Evolutionary conservation across 2,888 invertebrate species (phyloP).

Genomic region (Ectemnius continuus): DNA sequence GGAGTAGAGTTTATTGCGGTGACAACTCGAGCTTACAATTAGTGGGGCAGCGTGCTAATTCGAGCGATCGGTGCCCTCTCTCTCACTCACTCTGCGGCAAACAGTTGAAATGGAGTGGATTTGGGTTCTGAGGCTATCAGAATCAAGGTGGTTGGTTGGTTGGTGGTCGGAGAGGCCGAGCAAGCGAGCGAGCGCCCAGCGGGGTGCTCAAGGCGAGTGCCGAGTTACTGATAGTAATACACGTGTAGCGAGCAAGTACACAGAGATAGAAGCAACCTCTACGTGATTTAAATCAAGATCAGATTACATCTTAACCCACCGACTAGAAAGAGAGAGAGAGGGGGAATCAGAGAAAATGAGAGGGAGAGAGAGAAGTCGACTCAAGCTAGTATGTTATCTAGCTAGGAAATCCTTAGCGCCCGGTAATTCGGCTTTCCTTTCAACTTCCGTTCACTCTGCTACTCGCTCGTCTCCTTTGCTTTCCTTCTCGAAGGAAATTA

Average conservation of each 20-base stretch:
- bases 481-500: neutral
- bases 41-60: too few species aligned
- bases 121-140: constrained; percentile 19
- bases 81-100: too few species aligned
- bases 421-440: constrained; percentile 55
- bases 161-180: too few species aligned
- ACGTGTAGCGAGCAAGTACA: constrained; percentile 24
- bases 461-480: neutral
- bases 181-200: neutral
- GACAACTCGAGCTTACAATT: too few species aligned
- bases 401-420: constrained; percentile 63
- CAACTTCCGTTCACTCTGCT: neutral
- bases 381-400: constrained; percentile 63
- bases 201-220: neutral
- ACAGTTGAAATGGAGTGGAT: neutral
- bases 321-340: neutral
- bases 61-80: too few species aligned
- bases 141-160: neutral
- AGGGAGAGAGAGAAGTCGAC: neutral
- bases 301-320: constrained; percentile 64
- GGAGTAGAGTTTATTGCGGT: too few species aligned
- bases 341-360: constrained; percentile 2
- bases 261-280: constrained; percentile 48
- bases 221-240: constrained; percentile 15
- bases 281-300: constrained; percentile 77